Base-by-base conservation (phyloP, 2,888 invertebrate genomes). In the Frankliniella intonsa region DNA sequence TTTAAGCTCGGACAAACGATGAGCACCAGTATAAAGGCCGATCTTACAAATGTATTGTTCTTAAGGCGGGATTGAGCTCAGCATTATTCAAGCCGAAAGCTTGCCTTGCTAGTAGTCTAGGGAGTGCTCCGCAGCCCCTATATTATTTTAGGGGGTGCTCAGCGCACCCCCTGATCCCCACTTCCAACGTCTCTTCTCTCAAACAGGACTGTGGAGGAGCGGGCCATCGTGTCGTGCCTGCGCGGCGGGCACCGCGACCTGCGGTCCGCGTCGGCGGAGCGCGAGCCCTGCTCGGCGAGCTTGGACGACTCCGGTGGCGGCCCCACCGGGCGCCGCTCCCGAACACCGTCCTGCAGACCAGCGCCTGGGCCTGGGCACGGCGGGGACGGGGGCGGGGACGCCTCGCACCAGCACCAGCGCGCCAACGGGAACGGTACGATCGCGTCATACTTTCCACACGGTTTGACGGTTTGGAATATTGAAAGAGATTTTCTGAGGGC, bases 251-350 rank as follows among this genome's bases (percentile, higher is more conserved):
- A 17, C 62, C 62, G 62, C 62, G 62, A 50, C 51, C 17, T 79
- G 82, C 76, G 79, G 83, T 84, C 17, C 84, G 84, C 82, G 83
- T 80, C 22, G 80, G 81, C 65, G 82, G 81, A 51, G 81, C 80
- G 50, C 80, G 22, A 69, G n/a, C 14, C 25, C 69, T 25, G 69
- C 10, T 22, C 69, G 12, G 8, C 69, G 62, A 0, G 38, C 55
- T 5, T 12, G 38, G 55, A 19, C 55, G 17, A 55, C 55, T 55
- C 55, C 55, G 55, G 55, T 12, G 17, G 55, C 55, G 17, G 14
- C 55, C 17, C 55, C 38, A 5, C 38, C 38, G 38, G 38, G 38
- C 38, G 38, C 38, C 38, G 38, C 38, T 38, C 38, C 38, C 38
- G 38, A 5, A 38, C 38, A 5, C 38, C 5, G 3, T 38, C 38